Evolutionary conservation across 1,140 invertebrate genomes (phyloP), one percentile per base, ranked within the genome.

Genomic region (Ctenoplectra terminalis): DNA sequence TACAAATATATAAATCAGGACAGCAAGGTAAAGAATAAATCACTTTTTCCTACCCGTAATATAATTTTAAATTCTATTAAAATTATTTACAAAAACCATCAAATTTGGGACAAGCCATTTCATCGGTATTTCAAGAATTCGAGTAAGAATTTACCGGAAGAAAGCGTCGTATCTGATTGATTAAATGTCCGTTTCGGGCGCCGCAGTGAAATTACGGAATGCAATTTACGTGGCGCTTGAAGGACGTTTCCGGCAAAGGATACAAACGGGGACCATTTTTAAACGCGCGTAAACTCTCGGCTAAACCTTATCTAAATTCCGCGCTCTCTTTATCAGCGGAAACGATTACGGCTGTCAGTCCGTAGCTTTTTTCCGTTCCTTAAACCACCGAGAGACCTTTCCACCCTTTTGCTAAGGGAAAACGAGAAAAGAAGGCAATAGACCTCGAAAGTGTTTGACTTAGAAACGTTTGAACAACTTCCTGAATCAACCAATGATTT

Each of bases 271-370:
- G 46, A 29, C 26, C 23, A 76, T 76, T 66, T 76, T 66, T 56
- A 54, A 67, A n/a, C 11, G 50, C 26, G 40, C 74, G 74, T 15
- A 46, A 67, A 66, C n/a, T 46, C 26, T 17, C 7, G 29, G n/a
- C 56, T 69, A 20, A 72, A 48, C 34, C 69, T 79, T 72, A 72
- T 72, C 69, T 79, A 61, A 72, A 79, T 70, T 72, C 67, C 58
- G 13, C 26, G 11, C 11, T 26, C 56, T 29, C 31, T 71, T 72
- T 79, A 72, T 72, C 66, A 46, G 46, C 5, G 46, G 29, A 11
- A 71, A 40, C 76, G 76, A 79, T 79, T 72, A 61, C 76, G 15
- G 67, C 58, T 60, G 69, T 79, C 67, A 60, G 31, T 60, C 56
- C 46, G 46, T 64, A 26, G 29, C 60, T 63, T 75, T 75, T 64